Conservation (phyloP, 2,888 invertebrate species). For the Actias luna region DNA sequence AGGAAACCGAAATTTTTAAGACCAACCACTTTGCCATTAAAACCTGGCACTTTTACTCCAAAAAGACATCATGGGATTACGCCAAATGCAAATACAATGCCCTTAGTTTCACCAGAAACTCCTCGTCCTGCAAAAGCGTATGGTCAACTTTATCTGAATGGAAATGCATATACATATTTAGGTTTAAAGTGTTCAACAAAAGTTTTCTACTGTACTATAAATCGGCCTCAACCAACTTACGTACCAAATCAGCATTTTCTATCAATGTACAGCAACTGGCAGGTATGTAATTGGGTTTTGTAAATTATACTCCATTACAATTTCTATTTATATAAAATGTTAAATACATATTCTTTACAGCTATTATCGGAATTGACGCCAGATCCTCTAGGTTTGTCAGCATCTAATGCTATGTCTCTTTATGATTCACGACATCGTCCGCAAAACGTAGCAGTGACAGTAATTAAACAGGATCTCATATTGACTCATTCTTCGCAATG, state of each 20-base stretch:
- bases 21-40: conserved; percentile 91
- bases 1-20: conserved; percentile 87
- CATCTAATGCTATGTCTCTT: conserved; percentile 84
- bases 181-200: conserved; percentile 95
- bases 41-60: conserved; percentile 91
- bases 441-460: conserved; percentile 81
- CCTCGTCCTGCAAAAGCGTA: conserved; percentile 94
- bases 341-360: conserved; percentile 65
- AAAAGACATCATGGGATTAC: conserved; percentile 92
- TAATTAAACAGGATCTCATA: conserved; percentile 83
- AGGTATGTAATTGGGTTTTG: conserved; percentile 68
- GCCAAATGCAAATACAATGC: conserved; percentile 90
- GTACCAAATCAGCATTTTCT: conserved; percentile 93
- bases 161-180: conserved; percentile 95
- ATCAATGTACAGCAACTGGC: conserved; percentile 99
- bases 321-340: conserved; percentile 31
- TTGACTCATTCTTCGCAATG: conserved; percentile 85
- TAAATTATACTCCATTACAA: neutral
- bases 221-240: conserved; percentile 97
- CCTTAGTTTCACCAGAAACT: conserved; percentile 94
- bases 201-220: conserved; percentile 95
- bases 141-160: conserved; percentile 93
- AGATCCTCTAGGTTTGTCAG: conserved; percentile 85
- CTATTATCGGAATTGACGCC: conserved; percentile 86
- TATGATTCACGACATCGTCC: conserved; percentile 91